Evolutionary conservation across 2,888 invertebrate species (phyloP).

Genomic region (Amiota mariae): DNA sequence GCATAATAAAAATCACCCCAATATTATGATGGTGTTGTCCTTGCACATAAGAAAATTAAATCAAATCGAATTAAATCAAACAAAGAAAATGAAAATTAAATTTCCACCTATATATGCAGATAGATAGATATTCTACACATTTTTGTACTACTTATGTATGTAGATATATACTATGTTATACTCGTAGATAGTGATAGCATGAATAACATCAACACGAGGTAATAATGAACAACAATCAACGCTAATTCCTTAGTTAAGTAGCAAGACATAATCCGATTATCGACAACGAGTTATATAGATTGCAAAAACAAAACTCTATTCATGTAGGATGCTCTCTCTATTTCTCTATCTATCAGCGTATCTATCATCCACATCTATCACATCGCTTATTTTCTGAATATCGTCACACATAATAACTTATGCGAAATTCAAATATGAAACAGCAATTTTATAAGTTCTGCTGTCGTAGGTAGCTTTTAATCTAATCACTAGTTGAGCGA

Average conservation of each 20-base stretch:
- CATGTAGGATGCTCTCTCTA: neutral
- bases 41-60: neutral
- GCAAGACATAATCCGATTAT: constrained; percentile 26
- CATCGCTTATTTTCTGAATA: neutral
- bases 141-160: neutral
- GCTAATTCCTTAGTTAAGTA: constrained; percentile 26
- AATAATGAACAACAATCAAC: constrained; percentile 10
- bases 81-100: neutral
- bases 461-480: too few species aligned
- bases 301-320: neutral
- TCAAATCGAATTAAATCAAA: neutral
- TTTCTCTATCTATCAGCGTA: neutral
- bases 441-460: neutral
- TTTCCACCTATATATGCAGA: neutral
- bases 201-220: neutral
- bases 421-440: constrained; percentile 21
- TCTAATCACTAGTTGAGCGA: too few species aligned
- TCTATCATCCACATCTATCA: neutral
- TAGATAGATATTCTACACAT: neutral
- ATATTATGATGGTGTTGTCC: neutral
- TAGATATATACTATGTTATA: neutral
- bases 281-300: constrained; percentile 5
- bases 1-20: neutral
- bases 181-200: neutral
- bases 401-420: neutral